phyloP scores from a whole-genome alignment of 1,140 invertebrate genomes.

The Zaprionus nigranus region DNA sequence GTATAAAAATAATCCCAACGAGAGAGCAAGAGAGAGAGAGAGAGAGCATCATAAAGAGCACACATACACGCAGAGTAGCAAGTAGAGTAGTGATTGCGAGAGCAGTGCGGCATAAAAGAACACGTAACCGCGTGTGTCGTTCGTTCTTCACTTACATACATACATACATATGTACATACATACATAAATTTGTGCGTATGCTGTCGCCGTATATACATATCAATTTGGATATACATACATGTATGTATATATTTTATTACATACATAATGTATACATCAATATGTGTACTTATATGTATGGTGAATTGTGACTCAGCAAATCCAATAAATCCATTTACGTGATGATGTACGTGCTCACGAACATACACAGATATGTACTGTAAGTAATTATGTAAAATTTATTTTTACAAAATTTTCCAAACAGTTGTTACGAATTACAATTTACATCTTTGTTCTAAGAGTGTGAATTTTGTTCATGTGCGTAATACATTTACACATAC shows the following conservation, averaged over 20 bases:
- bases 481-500: constrained; percentile 44
- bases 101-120: constrained; percentile 50
- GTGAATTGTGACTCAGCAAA: constrained; percentile 44
- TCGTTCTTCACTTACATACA: constrained; percentile 45
- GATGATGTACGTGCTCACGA: constrained; percentile 9
- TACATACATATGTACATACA: constrained; percentile 52
- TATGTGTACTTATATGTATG: constrained; percentile 35
- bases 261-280: constrained; percentile 18
- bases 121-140: constrained; percentile 54
- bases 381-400: neutral
- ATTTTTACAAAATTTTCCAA: constrained; percentile 12
- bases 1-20: constrained; percentile 51
- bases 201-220: constrained; percentile 6
- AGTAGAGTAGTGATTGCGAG: constrained; percentile 32
- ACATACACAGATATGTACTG: neutral
- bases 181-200: constrained; percentile 14
- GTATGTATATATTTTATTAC: constrained; percentile 19
- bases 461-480: constrained; percentile 33
- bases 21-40: constrained; percentile 23
- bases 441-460: neutral
- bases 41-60: constrained; percentile 28
- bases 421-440: constrained; percentile 4
- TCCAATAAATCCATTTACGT: constrained; percentile 33
- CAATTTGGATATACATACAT: constrained; percentile 13
- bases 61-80: constrained; percentile 26